These are phyloP conservation scores for Limnephilus rhombicus DNA, from an alignment of 2,888 invertebrate species.

Conservation along the genomic window DNA sequence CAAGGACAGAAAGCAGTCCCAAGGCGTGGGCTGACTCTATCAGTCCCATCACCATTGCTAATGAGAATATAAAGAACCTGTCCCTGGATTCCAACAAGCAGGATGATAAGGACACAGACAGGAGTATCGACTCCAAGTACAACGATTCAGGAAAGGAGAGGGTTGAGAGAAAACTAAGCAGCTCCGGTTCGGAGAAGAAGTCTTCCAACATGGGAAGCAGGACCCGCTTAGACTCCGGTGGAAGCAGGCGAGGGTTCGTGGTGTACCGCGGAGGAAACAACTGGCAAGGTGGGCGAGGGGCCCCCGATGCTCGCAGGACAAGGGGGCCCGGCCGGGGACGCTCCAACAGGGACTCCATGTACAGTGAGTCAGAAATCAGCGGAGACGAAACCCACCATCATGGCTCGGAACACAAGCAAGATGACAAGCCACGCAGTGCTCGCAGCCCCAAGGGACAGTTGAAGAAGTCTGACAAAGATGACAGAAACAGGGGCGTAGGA, in stretches of 20 bases:
- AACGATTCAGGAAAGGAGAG: slow-evolving; percentile 71
- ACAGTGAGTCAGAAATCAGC: slow-evolving; percentile 87
- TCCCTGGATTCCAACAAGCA: slow-evolving; percentile 72
- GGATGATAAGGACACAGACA: slow-evolving; percentile 70
- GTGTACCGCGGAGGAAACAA: slow-evolving; percentile 72
- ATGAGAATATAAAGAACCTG: slow-evolving; percentile 50
- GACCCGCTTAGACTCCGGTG: slow-evolving; percentile 69
- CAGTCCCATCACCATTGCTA: slow-evolving; percentile 67
- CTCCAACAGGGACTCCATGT: slow-evolving; percentile 75
- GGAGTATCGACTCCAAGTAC: slow-evolving; percentile 68
- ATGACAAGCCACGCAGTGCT: slow-evolving; percentile 77
- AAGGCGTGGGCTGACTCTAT: slow-evolving; percentile 75
- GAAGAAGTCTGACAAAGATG: slow-evolving; percentile 79
- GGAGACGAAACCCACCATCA: slow-evolving; percentile 82
- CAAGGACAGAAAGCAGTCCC: slow-evolving; percentile 66
- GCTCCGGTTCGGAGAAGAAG: slow-evolving; percentile 77
- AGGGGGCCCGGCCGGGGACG: slow-evolving; percentile 70
- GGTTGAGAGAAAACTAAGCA: slow-evolving; percentile 75
- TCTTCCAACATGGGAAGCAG: slow-evolving; percentile 70
- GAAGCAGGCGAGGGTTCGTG: slow-evolving; percentile 74
- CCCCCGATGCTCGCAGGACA: slow-evolving; percentile 73
- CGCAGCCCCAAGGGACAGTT: slow-evolving; percentile 76
- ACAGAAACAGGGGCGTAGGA: slow-evolving; percentile 58
- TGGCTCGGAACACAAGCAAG: slow-evolving; percentile 77
- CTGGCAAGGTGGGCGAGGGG: slow-evolving; percentile 73